phyloP scores from a whole-genome alignment of 2,888 invertebrate genomes.

The Sinodicranocentrus sp. region DNA sequence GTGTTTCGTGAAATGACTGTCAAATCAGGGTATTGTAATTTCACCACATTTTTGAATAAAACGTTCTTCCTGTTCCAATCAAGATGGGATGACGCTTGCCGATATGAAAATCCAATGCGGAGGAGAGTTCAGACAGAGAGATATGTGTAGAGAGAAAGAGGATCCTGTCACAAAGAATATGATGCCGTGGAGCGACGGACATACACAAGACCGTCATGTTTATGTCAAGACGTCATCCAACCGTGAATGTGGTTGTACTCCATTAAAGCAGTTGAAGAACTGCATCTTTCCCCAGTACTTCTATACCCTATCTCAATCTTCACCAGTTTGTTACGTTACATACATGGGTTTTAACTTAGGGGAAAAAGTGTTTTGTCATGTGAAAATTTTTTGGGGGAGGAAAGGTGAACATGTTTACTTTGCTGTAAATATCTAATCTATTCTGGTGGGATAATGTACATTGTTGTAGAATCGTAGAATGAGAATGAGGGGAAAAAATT shows the following conservation, averaged over 20 bases:
- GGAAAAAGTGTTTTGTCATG: not conserved
- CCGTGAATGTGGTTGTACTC: slow-evolving; percentile 61
- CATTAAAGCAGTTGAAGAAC: slow-evolving; percentile 27
- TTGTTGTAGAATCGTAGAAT: not conserved
- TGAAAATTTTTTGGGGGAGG: slow-evolving; percentile 17
- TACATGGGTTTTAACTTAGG: slow-evolving; percentile 18
- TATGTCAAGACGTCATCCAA: slow-evolving; percentile 55
- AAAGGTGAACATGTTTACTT: slow-evolving; percentile 6
- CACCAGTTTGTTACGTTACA: slow-evolving; percentile 39
- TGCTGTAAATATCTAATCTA: not conserved
- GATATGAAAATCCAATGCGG: too few relatives aligned
- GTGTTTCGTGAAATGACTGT: not conserved
- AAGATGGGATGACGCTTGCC: not conserved
- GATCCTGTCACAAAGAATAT: not conserved
- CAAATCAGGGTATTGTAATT: not conserved
- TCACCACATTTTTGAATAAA: not conserved
- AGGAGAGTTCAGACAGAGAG: too few relatives aligned
- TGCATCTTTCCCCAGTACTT: slow-evolving; percentile 6
- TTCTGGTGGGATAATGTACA: not conserved
- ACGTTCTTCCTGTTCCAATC: slow-evolving; percentile 12
- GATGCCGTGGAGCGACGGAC: not conserved
- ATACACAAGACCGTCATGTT: slow-evolving; percentile 9
- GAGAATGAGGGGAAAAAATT: slow-evolving; percentile 13
- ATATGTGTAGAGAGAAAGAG: too few relatives aligned
- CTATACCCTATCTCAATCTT: slow-evolving; percentile 61